phyloP scores from a whole-genome alignment of 2,888 invertebrate genomes.

The Chouioia cunea region DNA sequence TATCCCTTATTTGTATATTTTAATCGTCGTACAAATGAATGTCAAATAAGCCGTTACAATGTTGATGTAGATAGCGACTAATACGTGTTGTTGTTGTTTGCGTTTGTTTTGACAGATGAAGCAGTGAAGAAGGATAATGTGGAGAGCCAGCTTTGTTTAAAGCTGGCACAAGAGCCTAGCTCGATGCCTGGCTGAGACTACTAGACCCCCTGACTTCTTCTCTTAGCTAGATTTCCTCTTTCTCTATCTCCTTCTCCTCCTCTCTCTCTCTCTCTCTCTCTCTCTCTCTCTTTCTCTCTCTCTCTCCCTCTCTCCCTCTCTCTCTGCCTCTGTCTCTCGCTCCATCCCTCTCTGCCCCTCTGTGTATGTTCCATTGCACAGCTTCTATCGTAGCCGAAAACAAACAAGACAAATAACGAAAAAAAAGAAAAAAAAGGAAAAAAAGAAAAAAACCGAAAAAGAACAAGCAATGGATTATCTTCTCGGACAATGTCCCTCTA shows the following conservation, averaged over 20 bases:
- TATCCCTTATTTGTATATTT: too few species aligned
- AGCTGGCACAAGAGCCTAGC: conserved; percentile 20
- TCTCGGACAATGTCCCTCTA: conserved; percentile 57
- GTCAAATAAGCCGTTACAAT: too few species aligned
- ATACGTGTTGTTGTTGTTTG: too few species aligned
- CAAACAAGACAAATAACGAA: too few species aligned
- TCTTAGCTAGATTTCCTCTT: conserved; percentile 21
- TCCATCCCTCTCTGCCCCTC: background rate
- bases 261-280: background rate
- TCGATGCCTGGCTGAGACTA: conserved; percentile 28
- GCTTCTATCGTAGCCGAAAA: background rate
- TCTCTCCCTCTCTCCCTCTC: background rate
- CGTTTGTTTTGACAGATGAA: too few species aligned
- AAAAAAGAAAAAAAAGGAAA: too few species aligned
- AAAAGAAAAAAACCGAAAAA: too few species aligned
- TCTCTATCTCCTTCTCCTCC: background rate
- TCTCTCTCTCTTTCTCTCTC: background rate
- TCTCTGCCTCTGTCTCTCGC: background rate
- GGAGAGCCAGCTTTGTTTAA: conserved; percentile 13
- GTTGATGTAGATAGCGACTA: too few species aligned
- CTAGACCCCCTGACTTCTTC: conserved; percentile 13
- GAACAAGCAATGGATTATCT: conserved; percentile 56
- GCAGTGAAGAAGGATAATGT: background rate
- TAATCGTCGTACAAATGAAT: too few species aligned
- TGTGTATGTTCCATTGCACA: background rate